phyloP scores from a whole-genome alignment of 2,797 vertebrate genomes.

The Falco biarmicus region DNA sequence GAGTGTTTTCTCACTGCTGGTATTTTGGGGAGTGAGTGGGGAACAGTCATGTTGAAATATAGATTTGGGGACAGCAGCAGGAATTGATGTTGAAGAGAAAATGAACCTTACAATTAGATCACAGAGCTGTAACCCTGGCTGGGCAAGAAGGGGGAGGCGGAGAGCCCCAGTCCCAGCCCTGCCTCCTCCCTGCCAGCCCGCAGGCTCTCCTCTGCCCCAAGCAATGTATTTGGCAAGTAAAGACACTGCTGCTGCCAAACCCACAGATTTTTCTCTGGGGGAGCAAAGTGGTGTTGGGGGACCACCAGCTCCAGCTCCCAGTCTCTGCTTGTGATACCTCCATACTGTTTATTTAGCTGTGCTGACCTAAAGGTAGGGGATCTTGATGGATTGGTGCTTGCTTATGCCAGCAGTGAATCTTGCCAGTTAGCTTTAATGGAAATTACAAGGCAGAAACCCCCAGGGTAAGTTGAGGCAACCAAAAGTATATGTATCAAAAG shows the following conservation, averaged over 20 bases:
- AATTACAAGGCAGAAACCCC: not conserved
- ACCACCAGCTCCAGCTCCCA: not conserved
- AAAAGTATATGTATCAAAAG: not conserved
- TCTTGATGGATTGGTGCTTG: not conserved
- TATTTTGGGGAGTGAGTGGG: not conserved
- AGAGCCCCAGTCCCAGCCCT: not conserved
- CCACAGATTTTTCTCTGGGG: not conserved
- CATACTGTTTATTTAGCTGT: not conserved
- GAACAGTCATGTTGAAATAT: accelerated
- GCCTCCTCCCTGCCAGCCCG: not conserved
- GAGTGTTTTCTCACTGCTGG: not conserved
- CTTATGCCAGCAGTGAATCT: not conserved
- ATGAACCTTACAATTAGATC: not conserved
- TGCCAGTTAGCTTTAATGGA: not conserved
- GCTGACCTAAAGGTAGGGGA: not conserved
- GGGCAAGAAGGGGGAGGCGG: not conserved
- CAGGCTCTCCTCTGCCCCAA: not conserved
- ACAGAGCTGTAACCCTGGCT: not conserved
- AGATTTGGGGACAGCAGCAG: not conserved
- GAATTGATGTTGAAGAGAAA: not conserved
- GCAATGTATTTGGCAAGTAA: not conserved
- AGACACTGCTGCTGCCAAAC: not conserved
- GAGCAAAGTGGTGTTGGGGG: not conserved
- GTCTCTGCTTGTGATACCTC: not conserved
- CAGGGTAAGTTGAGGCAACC: not conserved